Evolutionary conservation across 2,888 invertebrate species (phyloP).

Genomic region (Trachelus tabidus): DNA sequence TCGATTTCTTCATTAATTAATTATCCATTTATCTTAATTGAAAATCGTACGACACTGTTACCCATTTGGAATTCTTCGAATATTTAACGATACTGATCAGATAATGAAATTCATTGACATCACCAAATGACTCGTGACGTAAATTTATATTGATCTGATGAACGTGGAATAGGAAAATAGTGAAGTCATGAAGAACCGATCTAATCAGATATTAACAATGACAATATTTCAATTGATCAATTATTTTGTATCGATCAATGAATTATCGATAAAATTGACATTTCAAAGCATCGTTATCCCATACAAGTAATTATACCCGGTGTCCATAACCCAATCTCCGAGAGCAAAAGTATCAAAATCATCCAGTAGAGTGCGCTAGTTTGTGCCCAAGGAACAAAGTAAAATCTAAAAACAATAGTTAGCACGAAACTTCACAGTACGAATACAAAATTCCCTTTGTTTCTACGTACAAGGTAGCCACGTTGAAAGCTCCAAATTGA

Average conservation of each 20-base stretch:
- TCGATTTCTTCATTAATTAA: background rate
- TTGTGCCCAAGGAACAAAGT: background rate
- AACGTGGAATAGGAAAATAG: background rate
- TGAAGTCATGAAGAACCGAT: background rate
- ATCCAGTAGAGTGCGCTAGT: background rate
- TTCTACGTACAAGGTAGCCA: background rate
- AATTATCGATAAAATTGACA: background rate
- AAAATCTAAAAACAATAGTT: background rate
- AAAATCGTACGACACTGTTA: background rate
- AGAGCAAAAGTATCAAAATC: background rate
- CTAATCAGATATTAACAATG: background rate
- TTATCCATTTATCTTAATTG: background rate
- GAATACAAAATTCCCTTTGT: background rate
- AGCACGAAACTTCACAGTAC: background rate
- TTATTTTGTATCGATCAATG: background rate
- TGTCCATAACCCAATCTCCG: background rate
- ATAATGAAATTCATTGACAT: conserved; percentile 3
- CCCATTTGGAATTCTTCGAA: background rate
- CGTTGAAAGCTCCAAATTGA: background rate
- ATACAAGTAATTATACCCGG: background rate
- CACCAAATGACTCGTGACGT: background rate
- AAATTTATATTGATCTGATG: background rate
- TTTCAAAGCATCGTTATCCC: background rate
- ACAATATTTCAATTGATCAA: background rate
- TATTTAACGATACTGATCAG: background rate